Evolutionary conservation across 2,888 invertebrate species (phyloP).

Genomic region (Pachymerium ferrugineum): DNA sequence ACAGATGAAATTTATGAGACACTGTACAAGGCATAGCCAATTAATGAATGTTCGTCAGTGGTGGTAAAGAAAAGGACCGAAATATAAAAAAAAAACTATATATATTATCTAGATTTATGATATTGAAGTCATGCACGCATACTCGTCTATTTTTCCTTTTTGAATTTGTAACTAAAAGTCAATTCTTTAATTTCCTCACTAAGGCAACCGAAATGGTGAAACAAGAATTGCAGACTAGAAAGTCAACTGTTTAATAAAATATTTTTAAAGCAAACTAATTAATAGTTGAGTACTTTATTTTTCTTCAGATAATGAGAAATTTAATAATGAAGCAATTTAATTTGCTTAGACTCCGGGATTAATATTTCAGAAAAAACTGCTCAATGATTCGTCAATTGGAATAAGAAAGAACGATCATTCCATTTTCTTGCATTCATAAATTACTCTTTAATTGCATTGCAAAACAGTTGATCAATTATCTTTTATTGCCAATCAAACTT

Average conservation of each 20-base stretch:
- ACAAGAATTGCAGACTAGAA: neutral
- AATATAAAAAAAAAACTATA: neutral
- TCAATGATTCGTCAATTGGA: no score
- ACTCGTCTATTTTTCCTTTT: neutral
- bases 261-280: no score
- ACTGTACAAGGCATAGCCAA: neutral
- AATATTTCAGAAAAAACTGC: no score
- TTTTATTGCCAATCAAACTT: slow-evolving; percentile 1
- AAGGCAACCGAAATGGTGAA: neutral
- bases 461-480: neutral
- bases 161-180: neutral
- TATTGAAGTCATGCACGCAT: neutral
- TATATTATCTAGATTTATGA: neutral
- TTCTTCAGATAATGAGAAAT: no score
- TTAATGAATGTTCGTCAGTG: neutral
- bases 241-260: no score
- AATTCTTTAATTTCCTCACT: slow-evolving; percentile 25
- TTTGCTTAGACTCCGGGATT: no score
- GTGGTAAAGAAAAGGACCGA: neutral
- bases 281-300: no score
- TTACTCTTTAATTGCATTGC: neutral
- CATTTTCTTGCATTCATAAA: neutral
- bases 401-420: no score
- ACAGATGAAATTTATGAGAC: neutral
- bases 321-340: no score